Evolutionary conservation across 2,797 vertebrate genomes (phyloP).

Genomic region (Sebastes matsubarae): DNA sequence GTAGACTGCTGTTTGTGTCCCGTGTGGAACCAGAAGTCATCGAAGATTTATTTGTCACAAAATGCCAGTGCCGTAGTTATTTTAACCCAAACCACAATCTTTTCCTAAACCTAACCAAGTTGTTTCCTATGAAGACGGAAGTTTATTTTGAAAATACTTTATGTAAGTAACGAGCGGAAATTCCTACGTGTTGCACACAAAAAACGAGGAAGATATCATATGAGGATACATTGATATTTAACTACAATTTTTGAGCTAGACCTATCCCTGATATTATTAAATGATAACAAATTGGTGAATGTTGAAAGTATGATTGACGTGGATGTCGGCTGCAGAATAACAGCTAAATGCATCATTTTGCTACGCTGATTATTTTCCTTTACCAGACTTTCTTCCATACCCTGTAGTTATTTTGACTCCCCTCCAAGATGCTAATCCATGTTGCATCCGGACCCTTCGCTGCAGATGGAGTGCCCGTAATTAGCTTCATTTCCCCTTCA

Average conservation of each 20-base stretch:
- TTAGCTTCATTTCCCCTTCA: conserved; percentile 60
- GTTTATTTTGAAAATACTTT: neutral
- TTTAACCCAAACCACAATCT: too few species aligned
- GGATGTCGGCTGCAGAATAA: neutral
- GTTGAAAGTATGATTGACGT: neutral
- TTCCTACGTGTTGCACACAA: neutral
- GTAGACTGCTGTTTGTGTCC: too few species aligned
- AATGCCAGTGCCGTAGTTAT: neutral
- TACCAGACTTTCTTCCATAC: conserved; percentile 21
- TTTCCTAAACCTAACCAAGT: neutral
- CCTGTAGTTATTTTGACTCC: conserved; percentile 45
- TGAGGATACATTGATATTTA: neutral
- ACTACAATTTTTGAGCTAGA: neutral
- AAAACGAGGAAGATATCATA: neutral
- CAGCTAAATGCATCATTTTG: conserved; percentile 27
- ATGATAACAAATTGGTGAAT: neutral
- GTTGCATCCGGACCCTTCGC: conserved; percentile 30
- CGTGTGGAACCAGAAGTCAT: neutral
- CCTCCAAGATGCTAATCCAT: conserved; percentile 58
- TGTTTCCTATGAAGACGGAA: neutral
- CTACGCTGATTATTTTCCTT: conserved; percentile 29
- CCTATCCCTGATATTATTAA: neutral
- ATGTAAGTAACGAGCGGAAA: neutral
- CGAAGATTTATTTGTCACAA: neutral
- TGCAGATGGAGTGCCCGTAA: conserved; percentile 59